Evolutionary conservation across 2,797 vertebrate species (phyloP).

Genomic region (Acrossocheilus fasciatus): DNA sequence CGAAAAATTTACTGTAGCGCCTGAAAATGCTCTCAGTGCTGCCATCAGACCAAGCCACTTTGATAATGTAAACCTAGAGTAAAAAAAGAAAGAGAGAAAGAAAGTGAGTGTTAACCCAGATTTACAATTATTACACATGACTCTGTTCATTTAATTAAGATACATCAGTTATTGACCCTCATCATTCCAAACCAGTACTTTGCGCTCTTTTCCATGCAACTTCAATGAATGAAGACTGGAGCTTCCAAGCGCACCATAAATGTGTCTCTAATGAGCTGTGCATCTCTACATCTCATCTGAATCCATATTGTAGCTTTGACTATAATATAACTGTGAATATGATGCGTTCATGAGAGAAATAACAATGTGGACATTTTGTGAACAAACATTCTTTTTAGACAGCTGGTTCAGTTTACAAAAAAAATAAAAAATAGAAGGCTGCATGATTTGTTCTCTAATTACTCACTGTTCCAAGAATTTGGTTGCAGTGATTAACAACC

Average conservation of each 20-base stretch:
- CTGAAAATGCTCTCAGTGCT: constrained; percentile 93
- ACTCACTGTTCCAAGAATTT: background rate
- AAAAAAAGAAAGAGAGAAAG: constrained; percentile 38
- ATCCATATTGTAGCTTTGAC: background rate
- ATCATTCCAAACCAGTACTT: too few relatives aligned
- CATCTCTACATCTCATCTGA: background rate
- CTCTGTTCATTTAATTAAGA: background rate
- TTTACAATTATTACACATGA: background rate
- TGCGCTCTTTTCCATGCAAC: background rate
- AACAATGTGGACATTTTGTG: too few relatives aligned
- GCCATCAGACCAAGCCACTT: constrained; percentile 96
- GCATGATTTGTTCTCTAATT: background rate
- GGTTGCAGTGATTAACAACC: background rate
- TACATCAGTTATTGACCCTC: background rate
- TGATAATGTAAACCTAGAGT: constrained; percentile 96
- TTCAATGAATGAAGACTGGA: background rate
- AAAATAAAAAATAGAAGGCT: too few relatives aligned
- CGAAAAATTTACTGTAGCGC: constrained; percentile 99
- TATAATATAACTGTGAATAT: background rate
- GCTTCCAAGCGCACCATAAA: background rate
- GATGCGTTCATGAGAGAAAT: too few relatives aligned
- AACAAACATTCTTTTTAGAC: background rate
- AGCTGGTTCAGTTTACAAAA: background rate
- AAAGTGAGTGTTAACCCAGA: background rate
- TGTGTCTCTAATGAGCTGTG: background rate